Evolutionary conservation across 2,888 invertebrate genomes (phyloP), one percentile per base, ranked within the genome.

Genomic region (Timandra comae): DNA sequence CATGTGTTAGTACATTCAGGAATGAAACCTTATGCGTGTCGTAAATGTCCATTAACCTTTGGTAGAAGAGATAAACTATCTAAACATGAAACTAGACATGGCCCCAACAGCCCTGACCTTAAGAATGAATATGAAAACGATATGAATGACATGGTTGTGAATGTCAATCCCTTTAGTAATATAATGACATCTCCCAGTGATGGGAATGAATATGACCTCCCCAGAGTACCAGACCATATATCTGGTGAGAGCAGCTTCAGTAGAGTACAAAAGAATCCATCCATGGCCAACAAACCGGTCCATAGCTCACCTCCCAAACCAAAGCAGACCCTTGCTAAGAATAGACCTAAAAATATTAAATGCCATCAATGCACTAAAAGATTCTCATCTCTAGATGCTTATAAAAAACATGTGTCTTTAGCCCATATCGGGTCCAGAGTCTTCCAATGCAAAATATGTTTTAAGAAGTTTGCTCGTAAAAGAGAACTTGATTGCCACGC

Each of bases 401-500:
- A 84, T 41, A 84, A 84, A 56, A 84, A 84, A 11, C 88, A 88
- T 71, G 84, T 86, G 25, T 78, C 82, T 11, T 65, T 86, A 43
- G 79, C 81, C 20, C 88, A 88, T 46, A 80, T 85, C 49, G 80
- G 80, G 12, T 75, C 75, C n/a, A 81, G 90, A 39, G 85, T 87
- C 1, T 90, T 90, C 56, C 85, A 86, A 37, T 93, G 92, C 56
- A 87, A 87, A 45, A 82, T 90, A 27, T 93, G 92, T 60, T 88
- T 86, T 31, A 91, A 91, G 60, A 86, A 89, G 4, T 93, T 93
- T 56, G 79, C 90, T 19, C 76, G 92, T 1, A 91, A 91, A 66
- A 82, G 91, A 24, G 92, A 93, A 65, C 67, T 92, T 6, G 91
- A 92, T 46, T 81, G 91, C 0, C 93, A 93, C 68, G 82, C 88